These are phyloP conservation scores for Zophobas atratus DNA, from an alignment of 1,140 invertebrate species.

Conservation along the genomic window DNA sequence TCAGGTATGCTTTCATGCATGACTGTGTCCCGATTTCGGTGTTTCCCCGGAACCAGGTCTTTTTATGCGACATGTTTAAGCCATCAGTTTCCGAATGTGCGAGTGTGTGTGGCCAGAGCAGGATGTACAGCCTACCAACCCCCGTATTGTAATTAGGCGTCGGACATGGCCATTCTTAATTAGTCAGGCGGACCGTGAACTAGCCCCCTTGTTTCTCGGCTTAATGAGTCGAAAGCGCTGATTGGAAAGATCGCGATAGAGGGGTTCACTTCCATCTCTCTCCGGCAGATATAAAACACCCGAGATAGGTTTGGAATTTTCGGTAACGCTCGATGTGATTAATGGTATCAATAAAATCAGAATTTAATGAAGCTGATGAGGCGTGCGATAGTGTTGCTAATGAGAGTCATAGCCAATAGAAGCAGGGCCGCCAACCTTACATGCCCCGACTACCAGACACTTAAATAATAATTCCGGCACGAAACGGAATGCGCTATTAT, in stretches of 20 bases:
- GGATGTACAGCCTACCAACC: conserved; percentile 28
- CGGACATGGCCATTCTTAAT: conserved; percentile 44
- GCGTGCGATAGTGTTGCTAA: conserved; percentile 49
- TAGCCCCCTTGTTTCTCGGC: conserved; percentile 43
- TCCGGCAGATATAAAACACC: conserved; percentile 28
- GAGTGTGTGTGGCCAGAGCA: conserved; percentile 39
- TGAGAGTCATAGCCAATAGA: conserved; percentile 41
- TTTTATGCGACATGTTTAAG: conserved; percentile 21
- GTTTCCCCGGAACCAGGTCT: conserved; percentile 4
- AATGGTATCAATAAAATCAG: conserved; percentile 50
- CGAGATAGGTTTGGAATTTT: conserved; percentile 42
- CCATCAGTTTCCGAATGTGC: conserved; percentile 30
- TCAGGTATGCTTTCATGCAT: too few species aligned
- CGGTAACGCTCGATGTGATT: conserved; percentile 45
- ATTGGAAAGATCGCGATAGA: conserved; percentile 41
- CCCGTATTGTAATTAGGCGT: conserved; percentile 41
- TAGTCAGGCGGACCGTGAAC: conserved; percentile 44
- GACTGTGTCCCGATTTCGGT: not conserved
- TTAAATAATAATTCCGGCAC: conserved; percentile 25
- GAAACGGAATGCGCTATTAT: conserved; percentile 25
- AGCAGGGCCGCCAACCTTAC: conserved; percentile 6
- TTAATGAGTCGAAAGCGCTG: conserved; percentile 45
- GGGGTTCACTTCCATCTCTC: conserved; percentile 5
- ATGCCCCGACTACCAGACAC: conserved; percentile 7
- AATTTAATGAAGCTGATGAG: conserved; percentile 46